Evolutionary conservation across 1,140 invertebrate species (phyloP).

Genomic region (Bombus difficillimus): DNA sequence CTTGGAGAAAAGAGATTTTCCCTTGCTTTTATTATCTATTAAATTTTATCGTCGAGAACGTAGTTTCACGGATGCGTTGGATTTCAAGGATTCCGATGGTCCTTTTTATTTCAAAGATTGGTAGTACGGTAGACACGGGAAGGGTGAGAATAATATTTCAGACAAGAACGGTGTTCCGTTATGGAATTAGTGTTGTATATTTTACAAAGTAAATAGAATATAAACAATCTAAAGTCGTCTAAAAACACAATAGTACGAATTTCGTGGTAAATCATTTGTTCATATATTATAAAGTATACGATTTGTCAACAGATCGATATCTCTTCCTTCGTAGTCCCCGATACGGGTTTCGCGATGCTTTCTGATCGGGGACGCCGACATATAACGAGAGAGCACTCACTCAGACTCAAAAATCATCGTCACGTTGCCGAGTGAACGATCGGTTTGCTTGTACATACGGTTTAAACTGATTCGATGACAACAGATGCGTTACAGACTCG

Average conservation of each 20-base stretch:
- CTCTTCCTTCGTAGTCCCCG: constrained; percentile 56
- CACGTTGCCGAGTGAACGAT: constrained; percentile 57
- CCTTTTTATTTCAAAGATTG: neutral
- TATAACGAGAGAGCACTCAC: constrained; percentile 56
- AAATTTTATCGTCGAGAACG: neutral
- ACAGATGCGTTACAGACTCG: constrained; percentile 48
- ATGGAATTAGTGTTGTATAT: constrained; percentile 82
- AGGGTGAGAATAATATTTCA: neutral
- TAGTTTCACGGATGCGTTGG: neutral
- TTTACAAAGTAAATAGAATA: constrained; percentile 83
- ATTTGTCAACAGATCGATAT: constrained; percentile 81
- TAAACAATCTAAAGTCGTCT: constrained; percentile 81
- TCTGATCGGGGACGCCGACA: constrained; percentile 41
- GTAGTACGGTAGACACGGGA: neutral
- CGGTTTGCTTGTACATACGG: constrained; percentile 15
- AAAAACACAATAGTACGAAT: constrained; percentile 79
- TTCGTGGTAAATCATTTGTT: constrained; percentile 74
- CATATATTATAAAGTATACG: constrained; percentile 79
- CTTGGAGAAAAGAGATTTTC: neutral
- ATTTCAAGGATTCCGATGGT: neutral
- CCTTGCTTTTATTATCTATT: neutral
- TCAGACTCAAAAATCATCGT: constrained; percentile 57
- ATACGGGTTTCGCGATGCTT: neutral
- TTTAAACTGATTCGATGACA: constrained; percentile 63
- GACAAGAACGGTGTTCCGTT: constrained; percentile 59